Conservation (phyloP, 2,797 vertebrate genomes). For the Bradypus variegatus region DNA sequence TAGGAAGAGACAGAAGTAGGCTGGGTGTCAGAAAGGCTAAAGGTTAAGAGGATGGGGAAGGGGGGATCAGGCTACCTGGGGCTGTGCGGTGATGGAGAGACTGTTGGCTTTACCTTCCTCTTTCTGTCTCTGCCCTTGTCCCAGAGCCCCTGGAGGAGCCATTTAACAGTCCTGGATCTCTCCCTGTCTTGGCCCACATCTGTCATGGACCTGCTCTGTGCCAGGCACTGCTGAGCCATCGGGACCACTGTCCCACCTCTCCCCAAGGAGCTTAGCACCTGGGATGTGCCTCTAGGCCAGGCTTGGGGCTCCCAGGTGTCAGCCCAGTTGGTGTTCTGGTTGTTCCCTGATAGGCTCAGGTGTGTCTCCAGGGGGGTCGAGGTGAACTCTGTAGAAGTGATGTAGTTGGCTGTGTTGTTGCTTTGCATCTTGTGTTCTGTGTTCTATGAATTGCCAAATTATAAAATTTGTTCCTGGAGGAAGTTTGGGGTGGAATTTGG, state of each 20-base stretch:
- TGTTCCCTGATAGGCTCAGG: fast-evolving
- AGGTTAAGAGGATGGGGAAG: fast-evolving
- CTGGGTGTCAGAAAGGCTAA: background rate
- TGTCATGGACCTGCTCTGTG: fast-evolving
- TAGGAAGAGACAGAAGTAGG: background rate
- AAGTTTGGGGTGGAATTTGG: background rate
- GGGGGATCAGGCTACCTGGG: fast-evolving
- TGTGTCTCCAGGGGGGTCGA: background rate
- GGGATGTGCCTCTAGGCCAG: background rate
- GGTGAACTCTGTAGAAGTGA: background rate
- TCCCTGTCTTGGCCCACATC: fast-evolving
- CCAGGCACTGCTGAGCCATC: fast-evolving
- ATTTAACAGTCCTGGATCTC: fast-evolving
- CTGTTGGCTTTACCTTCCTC: background rate
- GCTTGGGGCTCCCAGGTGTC: background rate
- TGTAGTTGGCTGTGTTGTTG: background rate
- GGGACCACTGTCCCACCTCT: fast-evolving
- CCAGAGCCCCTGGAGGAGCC: fast-evolving
- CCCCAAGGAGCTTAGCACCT: background rate
- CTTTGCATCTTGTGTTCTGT: background rate
- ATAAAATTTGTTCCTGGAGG: background rate
- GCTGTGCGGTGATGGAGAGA: background rate
- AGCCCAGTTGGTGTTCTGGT: background rate
- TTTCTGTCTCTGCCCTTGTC: background rate
- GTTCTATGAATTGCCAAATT: background rate